Percentiles rank a stretch among this genome's conserved stretches.
Conservation (phyloP, 1,140 invertebrate genomes). For the Portunus trituberculatus region DNA sequence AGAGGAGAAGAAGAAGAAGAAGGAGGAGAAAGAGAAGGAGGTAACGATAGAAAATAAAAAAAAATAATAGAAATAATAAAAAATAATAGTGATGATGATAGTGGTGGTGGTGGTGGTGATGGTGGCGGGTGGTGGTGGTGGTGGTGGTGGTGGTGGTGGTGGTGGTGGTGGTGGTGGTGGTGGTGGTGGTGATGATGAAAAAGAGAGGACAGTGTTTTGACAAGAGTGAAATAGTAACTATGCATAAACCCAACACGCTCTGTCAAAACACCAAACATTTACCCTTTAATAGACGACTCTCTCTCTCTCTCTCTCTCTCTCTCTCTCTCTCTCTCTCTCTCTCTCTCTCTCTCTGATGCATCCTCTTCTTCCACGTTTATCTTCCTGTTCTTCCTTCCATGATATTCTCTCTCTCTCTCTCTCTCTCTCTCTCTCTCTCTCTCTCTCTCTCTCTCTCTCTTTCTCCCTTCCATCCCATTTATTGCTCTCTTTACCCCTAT, state of each 20-base stretch:
- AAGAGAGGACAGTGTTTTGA: not conserved
- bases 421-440: slow-evolving; percentile 35
- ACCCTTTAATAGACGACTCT: not conserved
- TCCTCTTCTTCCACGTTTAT: not conserved
- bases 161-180: not conserved
- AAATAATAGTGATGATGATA: too few species aligned
- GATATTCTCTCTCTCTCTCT: not conserved
- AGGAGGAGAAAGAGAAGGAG: too few species aligned
- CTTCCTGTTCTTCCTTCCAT: not conserved
- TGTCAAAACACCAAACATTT: slow-evolving; percentile 13
- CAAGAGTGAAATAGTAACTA: not conserved
- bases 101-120: not conserved
- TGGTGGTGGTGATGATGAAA: not conserved
- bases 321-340: slow-evolving; percentile 36
- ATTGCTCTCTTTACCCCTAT: slow-evolving; percentile 60
- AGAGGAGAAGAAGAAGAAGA: too few species aligned
- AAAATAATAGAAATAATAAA: not conserved
- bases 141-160: not conserved
- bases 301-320: slow-evolving; percentile 41
- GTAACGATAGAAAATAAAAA: too few species aligned
- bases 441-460: not conserved
- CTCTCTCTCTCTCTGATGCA: slow-evolving; percentile 15
- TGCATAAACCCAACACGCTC: not conserved
- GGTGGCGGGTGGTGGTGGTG: not conserved
- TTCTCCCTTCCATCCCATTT: not conserved